These are phyloP conservation scores for Mamestra configurata DNA, from an alignment of 1,140 invertebrate genomes.

Conservation along the genomic window DNA sequence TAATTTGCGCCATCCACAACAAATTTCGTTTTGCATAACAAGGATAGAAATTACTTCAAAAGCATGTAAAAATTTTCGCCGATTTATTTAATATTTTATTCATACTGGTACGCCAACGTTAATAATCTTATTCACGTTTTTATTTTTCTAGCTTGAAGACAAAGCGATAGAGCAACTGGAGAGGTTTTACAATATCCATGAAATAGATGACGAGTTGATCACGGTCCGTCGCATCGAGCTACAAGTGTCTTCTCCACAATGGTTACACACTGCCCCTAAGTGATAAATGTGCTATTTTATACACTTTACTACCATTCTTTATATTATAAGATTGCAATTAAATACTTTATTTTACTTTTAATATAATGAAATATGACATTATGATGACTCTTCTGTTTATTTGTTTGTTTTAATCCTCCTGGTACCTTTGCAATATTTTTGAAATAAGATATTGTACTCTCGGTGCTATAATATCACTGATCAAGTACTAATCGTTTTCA, in stretches of 20 bases:
- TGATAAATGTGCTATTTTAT: slow-evolving; percentile 71
- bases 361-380: slow-evolving; percentile 32
- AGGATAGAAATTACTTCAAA: no score
- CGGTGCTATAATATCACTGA: no score
- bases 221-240: slow-evolving; percentile 88
- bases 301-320: slow-evolving; percentile 44
- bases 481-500: no score
- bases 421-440: no score
- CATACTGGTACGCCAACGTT: no score
- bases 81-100: no score
- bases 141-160: slow-evolving; percentile 90
- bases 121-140: slow-evolving; percentile 21
- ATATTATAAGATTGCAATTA: slow-evolving; percentile 37
- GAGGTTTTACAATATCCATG: slow-evolving; percentile 89
- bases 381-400: not conserved
- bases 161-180: slow-evolving; percentile 92
- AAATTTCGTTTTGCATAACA: no score
- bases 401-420: no score
- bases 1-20: no score
- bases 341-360: slow-evolving; percentile 29
- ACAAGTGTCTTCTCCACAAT: slow-evolving; percentile 89
- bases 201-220: slow-evolving; percentile 90
- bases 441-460: no score
- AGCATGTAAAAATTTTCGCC: no score
- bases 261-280: slow-evolving; percentile 88